Evolutionary conservation across 2,797 vertebrate genomes (phyloP).

Genomic region (Scyliorhinus canicula): DNA sequence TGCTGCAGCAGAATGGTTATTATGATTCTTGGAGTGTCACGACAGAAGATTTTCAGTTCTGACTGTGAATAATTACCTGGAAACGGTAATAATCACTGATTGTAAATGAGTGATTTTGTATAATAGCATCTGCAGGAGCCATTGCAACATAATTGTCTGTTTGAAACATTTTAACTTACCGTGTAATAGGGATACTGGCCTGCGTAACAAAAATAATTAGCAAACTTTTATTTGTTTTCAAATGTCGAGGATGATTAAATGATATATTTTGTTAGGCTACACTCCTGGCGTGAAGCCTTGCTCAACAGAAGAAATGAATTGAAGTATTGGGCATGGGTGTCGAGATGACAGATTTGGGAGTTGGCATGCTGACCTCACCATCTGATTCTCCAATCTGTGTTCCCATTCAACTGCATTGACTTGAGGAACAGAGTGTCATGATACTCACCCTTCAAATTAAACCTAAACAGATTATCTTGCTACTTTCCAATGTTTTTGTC

Average conservation of each 20-base stretch:
- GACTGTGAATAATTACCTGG: conserved; percentile 9
- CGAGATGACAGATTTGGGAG: neutral
- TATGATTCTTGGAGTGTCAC: neutral
- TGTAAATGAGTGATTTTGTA: neutral
- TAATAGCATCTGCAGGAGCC: neutral
- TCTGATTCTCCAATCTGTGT: neutral
- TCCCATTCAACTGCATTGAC: neutral
- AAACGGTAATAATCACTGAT: conserved; percentile 7
- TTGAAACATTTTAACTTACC: conserved; percentile 17
- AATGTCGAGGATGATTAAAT: neutral
- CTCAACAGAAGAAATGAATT: neutral
- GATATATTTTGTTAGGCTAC: neutral
- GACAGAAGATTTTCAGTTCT: neutral
- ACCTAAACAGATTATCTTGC: neutral
- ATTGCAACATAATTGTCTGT: neutral
- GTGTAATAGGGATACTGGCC: neutral
- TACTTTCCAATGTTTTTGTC: neutral
- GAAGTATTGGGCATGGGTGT: neutral
- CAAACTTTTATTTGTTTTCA: conserved; percentile 11
- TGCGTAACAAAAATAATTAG: neutral
- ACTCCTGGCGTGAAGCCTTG: neutral
- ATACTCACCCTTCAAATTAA: neutral
- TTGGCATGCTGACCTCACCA: neutral
- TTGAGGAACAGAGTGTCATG: neutral
- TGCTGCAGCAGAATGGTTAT: neutral